phyloP scores from a whole-genome alignment of 2,113 vertebrate genomes.

The Cariama cristata region DNA sequence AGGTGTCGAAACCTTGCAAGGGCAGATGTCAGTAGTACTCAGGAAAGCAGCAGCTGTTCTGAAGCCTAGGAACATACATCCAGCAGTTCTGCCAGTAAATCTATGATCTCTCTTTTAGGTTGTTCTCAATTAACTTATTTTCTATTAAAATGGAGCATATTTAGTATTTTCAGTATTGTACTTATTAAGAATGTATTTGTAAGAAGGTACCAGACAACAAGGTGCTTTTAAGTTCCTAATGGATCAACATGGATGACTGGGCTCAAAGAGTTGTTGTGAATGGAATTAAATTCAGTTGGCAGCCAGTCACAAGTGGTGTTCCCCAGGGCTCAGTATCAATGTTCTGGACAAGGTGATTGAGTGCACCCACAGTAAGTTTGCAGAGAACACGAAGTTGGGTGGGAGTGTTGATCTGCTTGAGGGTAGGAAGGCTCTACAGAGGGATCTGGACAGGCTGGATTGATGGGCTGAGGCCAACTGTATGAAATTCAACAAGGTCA shows the following conservation, averaged over 20 bases:
- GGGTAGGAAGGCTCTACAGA: too few species aligned
- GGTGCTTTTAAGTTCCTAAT: not conserved
- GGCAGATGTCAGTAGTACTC: not conserved
- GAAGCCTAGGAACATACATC: not conserved
- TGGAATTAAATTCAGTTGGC: not conserved
- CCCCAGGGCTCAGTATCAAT: not conserved
- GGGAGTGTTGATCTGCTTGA: not conserved
- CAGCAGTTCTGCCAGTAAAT: not conserved
- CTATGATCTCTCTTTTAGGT: not conserved
- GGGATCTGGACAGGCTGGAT: not conserved
- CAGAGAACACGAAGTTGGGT: too few species aligned
- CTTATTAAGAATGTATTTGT: not conserved
- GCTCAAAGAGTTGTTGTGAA: not conserved
- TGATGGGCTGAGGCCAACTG: rapidly evolving
- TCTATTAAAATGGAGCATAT: not conserved
- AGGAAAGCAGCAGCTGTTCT: not conserved
- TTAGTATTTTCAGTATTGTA: not conserved
- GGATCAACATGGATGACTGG: not conserved
- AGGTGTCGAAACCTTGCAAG: not conserved
- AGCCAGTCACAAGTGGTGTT: rapidly evolving
- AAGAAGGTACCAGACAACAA: not conserved
- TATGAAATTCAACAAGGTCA: not conserved
- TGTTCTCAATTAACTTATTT: not conserved
- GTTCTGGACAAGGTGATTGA: rapidly evolving
- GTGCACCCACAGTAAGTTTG: not conserved